Evolutionary conservation across 2,797 vertebrate genomes (phyloP), one percentile per base, ranked within the genome.

Genomic region (Chaetophractus vellerosus): DNA sequence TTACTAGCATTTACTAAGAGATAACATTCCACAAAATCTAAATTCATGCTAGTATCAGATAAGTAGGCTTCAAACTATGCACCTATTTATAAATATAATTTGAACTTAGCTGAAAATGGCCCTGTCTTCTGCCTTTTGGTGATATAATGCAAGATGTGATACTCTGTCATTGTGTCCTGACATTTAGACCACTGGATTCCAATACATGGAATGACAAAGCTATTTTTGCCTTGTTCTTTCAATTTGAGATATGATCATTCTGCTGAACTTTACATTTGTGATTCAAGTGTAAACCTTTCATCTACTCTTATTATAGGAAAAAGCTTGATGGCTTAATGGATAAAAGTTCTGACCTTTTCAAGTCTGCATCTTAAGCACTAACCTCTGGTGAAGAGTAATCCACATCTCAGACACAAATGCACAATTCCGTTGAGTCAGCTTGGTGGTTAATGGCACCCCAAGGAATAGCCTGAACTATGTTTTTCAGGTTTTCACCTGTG

Each of bases 1-100:
- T 97, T 96, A 97, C 97, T 98, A 97, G 91, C 91, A 98, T 97
- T 94, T 97, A 98, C 97, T 98, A 98, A 98, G 75, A 97, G 93
- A 98, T 96, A 97, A 97, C 87, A 95, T 64, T n/a, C 64, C 87
- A 96, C 90, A 97, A 97, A 98, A 96, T 95, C 88, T 97, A 97
- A 97, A 97, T 83, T 97, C 91, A 95, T 85, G 94, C 74, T 88
- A 97, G 95, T 81, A 95, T 97, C 92, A 96, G 87, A 93, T 97
- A 98, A 97, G 82, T 85, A 97, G 93, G 28, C 41, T 92, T 98
- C 96, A 98, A 94, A 96, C 94, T 94, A 95, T 96, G 80, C 52
- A 95, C 96, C 74, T 96, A 97, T 96, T 98, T 98, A 96, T 88
- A 98, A 98, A 93, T 89, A 87, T 55, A 97, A 96, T 98, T 97